Base-by-base conservation (phyloP, 2,888 invertebrate genomes). In the Aleiodes testaceus region DNA sequence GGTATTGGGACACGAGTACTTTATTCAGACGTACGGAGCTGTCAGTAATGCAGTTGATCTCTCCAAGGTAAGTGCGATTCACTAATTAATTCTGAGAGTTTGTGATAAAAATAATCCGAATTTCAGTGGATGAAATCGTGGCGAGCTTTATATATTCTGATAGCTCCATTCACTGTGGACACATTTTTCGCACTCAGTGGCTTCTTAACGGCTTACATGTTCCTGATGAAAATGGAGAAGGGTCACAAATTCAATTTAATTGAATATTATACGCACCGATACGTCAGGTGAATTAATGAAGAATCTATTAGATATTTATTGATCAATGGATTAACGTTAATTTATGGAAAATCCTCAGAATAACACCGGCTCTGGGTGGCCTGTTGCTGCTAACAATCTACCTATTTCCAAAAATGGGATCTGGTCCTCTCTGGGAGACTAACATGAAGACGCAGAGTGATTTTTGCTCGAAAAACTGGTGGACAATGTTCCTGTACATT, bases 311-410 rank as follows among this genome's bases (percentile, higher is more conserved):
- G 11, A 20, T 18, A 18, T 20, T 26, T 11, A 20, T 9, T 18
- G 20, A 52, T 22, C 11, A 2, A 20, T 50, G 6, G 1, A 3
- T 52, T 1, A 7, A 52, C 2, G 12, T 52, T 18, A 52, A 4
- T 22, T 18, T 9, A 2, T 12, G 20, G 1, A 12, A 20, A 20
- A 20, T 64, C 69, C 74, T 72, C 50, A 89, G 91, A 74, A 82
- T 91, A 68, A 91, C 91, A 0, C 91, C 91, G 0, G 88, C 90
- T 0, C 87, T 90, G 18, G 88, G 88, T 18, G 87, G 89, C 1
- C 85, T 90, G 14, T 83, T 91, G 16, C 81, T 89, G 1, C 87
- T 90, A 65, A 87, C 88, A 16, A 88, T 89, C 70, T 88, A 90
- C 9, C 81, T 91, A 22, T 84, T 89, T 45, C 87, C 87, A 30